Evolutionary conservation across 2,113 vertebrate species (phyloP).

Genomic region (Desmodus rotundus): DNA sequence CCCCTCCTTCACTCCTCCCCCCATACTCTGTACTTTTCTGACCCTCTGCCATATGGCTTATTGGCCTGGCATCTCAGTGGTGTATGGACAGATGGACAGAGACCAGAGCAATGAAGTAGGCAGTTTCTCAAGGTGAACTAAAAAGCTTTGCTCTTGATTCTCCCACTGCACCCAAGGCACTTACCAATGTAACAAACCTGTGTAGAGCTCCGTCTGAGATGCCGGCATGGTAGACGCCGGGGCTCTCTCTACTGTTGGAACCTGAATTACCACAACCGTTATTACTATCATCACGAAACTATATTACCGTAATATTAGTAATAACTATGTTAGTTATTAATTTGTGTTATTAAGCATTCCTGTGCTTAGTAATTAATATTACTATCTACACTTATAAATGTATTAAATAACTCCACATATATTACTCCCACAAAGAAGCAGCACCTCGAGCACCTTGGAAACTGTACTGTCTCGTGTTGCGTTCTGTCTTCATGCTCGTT

Average conservation of each 20-base stretch:
- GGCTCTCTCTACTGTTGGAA: background rate
- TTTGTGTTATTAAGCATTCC: background rate
- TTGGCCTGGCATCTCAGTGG: conserved; percentile 18
- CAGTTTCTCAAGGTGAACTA: conserved; percentile 42
- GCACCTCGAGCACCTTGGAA: background rate
- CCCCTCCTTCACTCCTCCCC: rapidly evolving
- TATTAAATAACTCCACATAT: background rate
- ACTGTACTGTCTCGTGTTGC: rapidly evolving
- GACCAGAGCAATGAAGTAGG: background rate
- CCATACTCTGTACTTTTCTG: background rate
- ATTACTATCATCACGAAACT: background rate
- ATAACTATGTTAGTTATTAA: background rate
- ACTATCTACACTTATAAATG: background rate
- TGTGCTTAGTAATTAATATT: background rate
- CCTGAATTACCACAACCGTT: background rate
- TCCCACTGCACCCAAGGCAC: background rate
- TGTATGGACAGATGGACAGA: conserved; percentile 56
- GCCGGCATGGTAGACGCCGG: background rate
- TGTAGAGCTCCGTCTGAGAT: background rate
- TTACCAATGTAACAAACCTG: background rate
- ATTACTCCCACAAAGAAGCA: background rate
- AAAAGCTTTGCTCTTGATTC: conserved; percentile 28
- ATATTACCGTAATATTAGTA: background rate
- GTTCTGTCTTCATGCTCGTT: background rate
- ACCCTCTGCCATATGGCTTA: conserved; percentile 37